Evolutionary conservation across 2,888 invertebrate species (phyloP), one percentile per base, ranked within the genome.

Genomic region (Metellina segmentata): DNA sequence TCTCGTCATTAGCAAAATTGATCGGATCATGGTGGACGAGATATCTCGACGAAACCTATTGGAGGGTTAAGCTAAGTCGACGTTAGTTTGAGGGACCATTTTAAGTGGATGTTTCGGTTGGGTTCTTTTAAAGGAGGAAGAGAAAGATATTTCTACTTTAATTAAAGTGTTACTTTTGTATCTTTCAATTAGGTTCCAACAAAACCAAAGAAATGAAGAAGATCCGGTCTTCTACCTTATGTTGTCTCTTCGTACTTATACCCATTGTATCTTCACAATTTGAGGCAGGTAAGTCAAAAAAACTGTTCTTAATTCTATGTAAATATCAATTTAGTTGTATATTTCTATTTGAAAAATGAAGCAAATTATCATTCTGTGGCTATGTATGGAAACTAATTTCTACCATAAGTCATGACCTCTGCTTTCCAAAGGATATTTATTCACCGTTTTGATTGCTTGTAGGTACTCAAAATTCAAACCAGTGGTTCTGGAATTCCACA

Each of bases 401-500:
- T 34, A 34, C 34, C 34, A 34, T 34, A 34, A 34, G 34, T 4
- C 34, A 34, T 34, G 34, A 34, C 34, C 34, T 34, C 34, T 34
- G 34, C 34, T 34, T 34, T 34, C 34, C 34, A 34, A 34, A 34
- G 34, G 34, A 34, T 8, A 8, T 48, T 48, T 49, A 75, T 7
- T 2, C 7, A 13, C 48, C 11, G 8, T 6, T 52, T 1, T 13
- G 16, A 4, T 13, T 70, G n/a, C 16, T 34, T 69, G 0, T 53
- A 88, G 81, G 72, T 88, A 69, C 81, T 48, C 79, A 78, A 48
- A 20, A 8, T 49, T 20, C 85, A 7, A 81, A 81, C 7, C 82
- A 82, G n/a, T 91, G 91, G 91, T 91, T 91, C 49, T 91, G 91
- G 91, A 91, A 91, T 70, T 91, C 91, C 16, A 91, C 91, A 6